phyloP scores from a whole-genome alignment of 2,888 invertebrate species.

The Colletes collaris region DNA sequence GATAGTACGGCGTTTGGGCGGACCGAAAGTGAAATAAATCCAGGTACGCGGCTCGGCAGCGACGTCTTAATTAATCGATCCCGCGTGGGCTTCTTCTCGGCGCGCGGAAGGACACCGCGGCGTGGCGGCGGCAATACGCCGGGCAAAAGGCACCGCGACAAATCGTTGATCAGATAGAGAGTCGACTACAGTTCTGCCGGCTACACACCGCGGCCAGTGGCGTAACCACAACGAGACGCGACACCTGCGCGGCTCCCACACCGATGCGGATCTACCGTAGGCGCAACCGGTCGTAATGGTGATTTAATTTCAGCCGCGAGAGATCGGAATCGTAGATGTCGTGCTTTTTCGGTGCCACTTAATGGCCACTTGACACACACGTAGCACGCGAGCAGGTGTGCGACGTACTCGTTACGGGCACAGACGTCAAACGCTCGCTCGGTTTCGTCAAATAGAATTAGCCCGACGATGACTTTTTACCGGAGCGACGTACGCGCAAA shows the following conservation, averaged over 20 bases:
- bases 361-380: conserved; percentile 79
- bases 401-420: conserved; percentile 37
- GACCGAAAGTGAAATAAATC: too few species aligned
- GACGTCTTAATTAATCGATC: conserved; percentile 64
- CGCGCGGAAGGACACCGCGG: conserved; percentile 51
- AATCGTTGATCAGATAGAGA: conserved; percentile 71
- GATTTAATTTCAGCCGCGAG: conserved; percentile 79
- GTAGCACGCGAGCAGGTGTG: conserved; percentile 8
- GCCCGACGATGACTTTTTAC: conserved; percentile 52
- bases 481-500: conserved; percentile 16
- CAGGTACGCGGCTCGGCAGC: too few species aligned
- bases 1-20: too few species aligned
- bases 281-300: conserved; percentile 76
- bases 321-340: conserved; percentile 75
- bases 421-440: conserved; percentile 52
- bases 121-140: conserved; percentile 30
- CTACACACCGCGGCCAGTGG: conserved; percentile 41
- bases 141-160: conserved; percentile 66
- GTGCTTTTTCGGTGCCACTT: conserved; percentile 69
- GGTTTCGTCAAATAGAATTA: conserved; percentile 63
- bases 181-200: conserved; percentile 43
- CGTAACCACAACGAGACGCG: conserved; percentile 66
- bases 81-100: conserved; percentile 37
- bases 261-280: conserved; percentile 73
- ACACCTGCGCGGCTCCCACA: conserved; percentile 80